phyloP scores from a whole-genome alignment of 2,113 vertebrate species.

The Gallinago paraguaiae region DNA sequence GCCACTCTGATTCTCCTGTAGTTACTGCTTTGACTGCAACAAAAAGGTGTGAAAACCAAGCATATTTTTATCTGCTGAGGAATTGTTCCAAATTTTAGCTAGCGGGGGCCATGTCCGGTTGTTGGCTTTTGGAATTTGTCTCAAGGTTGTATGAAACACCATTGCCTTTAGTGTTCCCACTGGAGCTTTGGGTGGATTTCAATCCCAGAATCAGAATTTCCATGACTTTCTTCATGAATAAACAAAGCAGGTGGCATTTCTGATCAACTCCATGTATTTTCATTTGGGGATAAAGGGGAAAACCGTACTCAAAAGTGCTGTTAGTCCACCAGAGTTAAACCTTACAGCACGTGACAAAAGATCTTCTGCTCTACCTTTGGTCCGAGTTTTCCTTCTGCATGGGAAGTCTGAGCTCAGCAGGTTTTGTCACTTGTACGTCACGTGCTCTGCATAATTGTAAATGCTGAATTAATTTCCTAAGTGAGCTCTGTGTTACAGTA shows the following conservation, averaged over 20 bases:
- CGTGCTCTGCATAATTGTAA: not conserved
- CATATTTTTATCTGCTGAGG: not conserved
- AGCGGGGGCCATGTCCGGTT: not conserved
- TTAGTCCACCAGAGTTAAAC: not conserved
- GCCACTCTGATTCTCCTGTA: not conserved
- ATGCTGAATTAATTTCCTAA: not conserved
- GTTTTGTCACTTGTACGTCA: not conserved
- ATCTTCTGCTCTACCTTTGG: not conserved
- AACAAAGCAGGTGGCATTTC: not conserved
- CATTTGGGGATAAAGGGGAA: not conserved
- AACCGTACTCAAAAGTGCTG: not conserved
- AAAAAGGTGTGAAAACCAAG: not conserved
- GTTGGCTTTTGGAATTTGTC: not conserved
- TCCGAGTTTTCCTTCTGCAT: not conserved
- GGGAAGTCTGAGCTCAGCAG: not conserved
- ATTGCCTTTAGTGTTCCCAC: not conserved
- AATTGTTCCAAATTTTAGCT: not conserved
- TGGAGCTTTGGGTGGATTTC: not conserved
- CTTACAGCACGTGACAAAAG: accelerated
- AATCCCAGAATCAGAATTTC: not conserved
- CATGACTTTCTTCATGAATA: not conserved
- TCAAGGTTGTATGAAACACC: not conserved
- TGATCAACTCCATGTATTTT: not conserved
- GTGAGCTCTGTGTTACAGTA: not conserved
- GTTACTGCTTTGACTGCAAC: not conserved